Base-by-base conservation (phyloP, 2,797 vertebrate species). In the Ptychadena robeensis region DNA sequence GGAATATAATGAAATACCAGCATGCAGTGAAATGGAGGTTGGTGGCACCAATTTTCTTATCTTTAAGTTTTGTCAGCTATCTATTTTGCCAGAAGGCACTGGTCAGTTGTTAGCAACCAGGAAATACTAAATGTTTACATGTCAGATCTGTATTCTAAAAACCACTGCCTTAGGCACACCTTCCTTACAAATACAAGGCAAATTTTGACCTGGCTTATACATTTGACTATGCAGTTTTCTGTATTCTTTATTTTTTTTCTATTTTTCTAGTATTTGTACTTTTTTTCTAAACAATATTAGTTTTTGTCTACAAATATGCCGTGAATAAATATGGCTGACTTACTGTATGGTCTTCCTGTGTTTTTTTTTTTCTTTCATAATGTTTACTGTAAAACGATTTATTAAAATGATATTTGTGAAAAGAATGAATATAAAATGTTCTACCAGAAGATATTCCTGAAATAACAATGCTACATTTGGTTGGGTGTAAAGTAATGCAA, bases 261-360 rank as follows among this genome's bases (percentile, higher is more conserved):
- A 85, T 70, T 73, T 69, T 73, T 53, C 44, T 53, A 53, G 4
- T 69, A 22, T 83, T 83, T 85, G 74, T 85, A 85, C 77, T 80
- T 80, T 64, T 83, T 85, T 79, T 79, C 31, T 79, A 67, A 64
- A 38, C n/a, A 65, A 30, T 37, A 6, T 10, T 75, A 7, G 25
- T 30, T 30, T 76, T 27, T 44, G 10, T 25, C 71, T 80, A 64
- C 40, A 75, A 22, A 63, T 31, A 3, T 80, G 48, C 9, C 35
- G 40, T 68, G 70, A 85, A 74, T 84, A 85, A 80, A 85, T 10
- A 34, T 57, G 18, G 32, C 22, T 53, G 12, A 38, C n/a, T 38
- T 69, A 7, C 2, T 40, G 67, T 14, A 10, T 61, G 59, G n/a
- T 59, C 7, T 59, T 59, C 25, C 3, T 61, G 27, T 61, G n/a